Conservation (phyloP, 2,888 invertebrate genomes). For the Polyommatus icarus region DNA sequence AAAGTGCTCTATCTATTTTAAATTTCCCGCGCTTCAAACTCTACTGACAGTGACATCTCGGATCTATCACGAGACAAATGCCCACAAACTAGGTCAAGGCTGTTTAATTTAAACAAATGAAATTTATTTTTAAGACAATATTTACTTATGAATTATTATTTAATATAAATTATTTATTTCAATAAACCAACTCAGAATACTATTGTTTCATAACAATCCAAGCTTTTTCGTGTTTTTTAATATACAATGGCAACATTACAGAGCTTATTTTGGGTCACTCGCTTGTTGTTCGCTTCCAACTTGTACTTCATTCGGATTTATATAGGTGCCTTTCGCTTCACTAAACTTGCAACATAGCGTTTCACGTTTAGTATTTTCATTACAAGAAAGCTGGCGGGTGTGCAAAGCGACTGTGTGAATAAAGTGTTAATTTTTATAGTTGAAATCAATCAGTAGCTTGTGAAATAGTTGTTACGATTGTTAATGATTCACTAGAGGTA, state of each 20-base stretch:
- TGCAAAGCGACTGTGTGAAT: slow-evolving; percentile 72
- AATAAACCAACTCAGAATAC: not conserved
- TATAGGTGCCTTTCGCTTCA: slow-evolving; percentile 80
- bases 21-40: slow-evolving; percentile 2
- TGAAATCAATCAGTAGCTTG: slow-evolving; percentile 54
- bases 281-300: slow-evolving; percentile 69
- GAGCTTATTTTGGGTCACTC: slow-evolving; percentile 81
- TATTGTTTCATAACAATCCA: slow-evolving; percentile 43
- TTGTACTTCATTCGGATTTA: slow-evolving; percentile 73
- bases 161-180: slow-evolving; percentile 22
- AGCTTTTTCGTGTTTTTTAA: slow-evolving; percentile 59
- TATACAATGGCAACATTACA: slow-evolving; percentile 66
- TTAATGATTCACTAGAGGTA: slow-evolving; percentile 77
- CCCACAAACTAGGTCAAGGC: slow-evolving; percentile 62
- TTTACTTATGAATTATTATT: slow-evolving; percentile 30
- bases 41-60: slow-evolving; percentile 34
- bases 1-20: not conserved
- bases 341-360: slow-evolving; percentile 79
- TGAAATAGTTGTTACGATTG: slow-evolving; percentile 57
- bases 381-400: slow-evolving; percentile 81
- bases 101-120: slow-evolving; percentile 42
- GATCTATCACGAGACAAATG: slow-evolving; percentile 55
- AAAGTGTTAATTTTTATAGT: slow-evolving; percentile 55
- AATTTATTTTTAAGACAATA: slow-evolving; percentile 32
- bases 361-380: slow-evolving; percentile 72